Evolutionary conservation across 2,113 vertebrate species (phyloP), one percentile per base, ranked within the genome.

Genomic region (Oryzias celebensis): DNA sequence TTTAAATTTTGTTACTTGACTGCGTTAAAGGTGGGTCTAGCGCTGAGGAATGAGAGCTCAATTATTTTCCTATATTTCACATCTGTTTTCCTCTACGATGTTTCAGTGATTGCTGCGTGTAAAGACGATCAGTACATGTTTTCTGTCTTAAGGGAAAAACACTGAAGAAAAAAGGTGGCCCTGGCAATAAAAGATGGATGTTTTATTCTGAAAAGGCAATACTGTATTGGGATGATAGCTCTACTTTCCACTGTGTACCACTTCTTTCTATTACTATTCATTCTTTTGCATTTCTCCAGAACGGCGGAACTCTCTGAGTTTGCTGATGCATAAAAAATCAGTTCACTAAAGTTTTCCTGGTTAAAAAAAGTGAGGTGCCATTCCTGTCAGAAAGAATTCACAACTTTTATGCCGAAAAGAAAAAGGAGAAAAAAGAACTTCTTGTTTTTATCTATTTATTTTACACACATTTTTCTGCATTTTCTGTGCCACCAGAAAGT

Each of bases 241-340:
- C 62, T 62, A 7, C 62, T 31, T 51, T 51, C 41, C 3, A 3
- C 36, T 59, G 52, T 31, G 41, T 58, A 28, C 61, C 58, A 54
- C 45, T 56, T 28, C 51, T 31, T 44, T 45, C 42, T 78, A 75
- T 83, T 85, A 71, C 58, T 74, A 75, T 82, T 81, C 77, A 65
- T 58, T 73, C 73, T 57, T 65, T 66, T 77, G 43, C 66, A 68
- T 77, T 80, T 84, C 48, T 61, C 24, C 52, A 62, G 77, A 67
- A 59, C 60, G 49, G 36, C 70, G 55, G 54, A 66, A 56, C 67
- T 68, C 73, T 74, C 52, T 0, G 41, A 73, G 76, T 67, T 83
- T 84, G 77, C 79, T 70, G 73, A 82, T 80, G 78, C 76, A 77
- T 58, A 75, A 48, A 84, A 36, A 74, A 80, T 73, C 75, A 80